Evolutionary conservation across 1,140 invertebrate species (phyloP), one percentile per base, ranked within the genome.

Genomic region (Oncopodura yosiiana): DNA sequence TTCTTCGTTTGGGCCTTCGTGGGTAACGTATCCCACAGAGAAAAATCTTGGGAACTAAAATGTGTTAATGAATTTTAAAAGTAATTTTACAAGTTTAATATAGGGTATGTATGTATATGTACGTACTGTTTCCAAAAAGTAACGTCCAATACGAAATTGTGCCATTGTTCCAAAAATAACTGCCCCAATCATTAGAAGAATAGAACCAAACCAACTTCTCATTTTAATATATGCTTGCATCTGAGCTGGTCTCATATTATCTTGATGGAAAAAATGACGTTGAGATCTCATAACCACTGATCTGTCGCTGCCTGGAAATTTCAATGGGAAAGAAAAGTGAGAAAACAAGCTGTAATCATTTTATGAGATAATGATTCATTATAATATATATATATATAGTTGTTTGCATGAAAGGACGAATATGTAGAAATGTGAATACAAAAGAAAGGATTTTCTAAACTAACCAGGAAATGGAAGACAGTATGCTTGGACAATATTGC

Each of bases 271-370:
- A 3, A 84, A 76, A 66, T 78, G 80, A 39, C 82, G 75, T 63
- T 93, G 87, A 1, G 86, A 81, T 21, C 88, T 75, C 48, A 78
- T 67, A 3, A 85, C 79, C 8, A 95, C 80, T 6, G 85, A 82
- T 51, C 78, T 75, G 74, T 96, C 92, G 21, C 83, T 74, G 8
- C 86, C 85, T 1, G 77, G 77, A 69, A 94, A 94, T 12, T 82
- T 78, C 2, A 84, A 32, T 62, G 81, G 83, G 78, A 81, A 91
- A 16, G 76, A 75, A n/a, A n/a, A n/a, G n/a, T n/a, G n/a, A n/a
- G n/a, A n/a, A n/a, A n/a, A n/a, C n/a, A n/a, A n/a, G n/a, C n/a
- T n/a, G n/a, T n/a, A n/a, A n/a, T n/a, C n/a, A n/a, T n/a, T n/a
- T n/a, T n/a, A n/a, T n/a, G n/a, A n/a, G n/a, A n/a, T n/a, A n/a